Base-by-base conservation (phyloP, 2,888 invertebrate genomes). In the Uloborus plumipes region DNA sequence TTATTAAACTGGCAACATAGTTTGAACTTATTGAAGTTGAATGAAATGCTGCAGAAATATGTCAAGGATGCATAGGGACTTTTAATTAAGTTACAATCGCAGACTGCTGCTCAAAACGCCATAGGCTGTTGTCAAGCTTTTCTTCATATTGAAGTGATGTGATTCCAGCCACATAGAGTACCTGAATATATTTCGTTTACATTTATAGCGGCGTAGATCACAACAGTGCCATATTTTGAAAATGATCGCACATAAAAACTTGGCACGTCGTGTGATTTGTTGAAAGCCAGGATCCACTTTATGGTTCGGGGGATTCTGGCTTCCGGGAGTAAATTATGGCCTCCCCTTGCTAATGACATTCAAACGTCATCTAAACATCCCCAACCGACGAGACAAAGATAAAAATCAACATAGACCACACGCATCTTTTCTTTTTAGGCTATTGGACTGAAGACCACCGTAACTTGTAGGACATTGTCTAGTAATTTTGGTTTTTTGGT, bases 401-500 rank as follows among this genome's bases (percentile, higher is more conserved):
- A 81, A 81, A 78, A 81, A 75, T 75, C 81, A 69, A 71, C 75
- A 67, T 39, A 65, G 75, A 75, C 81, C 75, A 75, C 75, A 75
- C 75, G 51, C 70, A 58, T 15, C 22, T 22, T 31, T 78, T 70
- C 22, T 64, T 70, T 58, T 73, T 22, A 20, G 20, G 55, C 15
- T 18, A 55, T 55, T 20, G 20, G n/a, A 20, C 20, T 55, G n/a
- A 18, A 9, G 16, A 20, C 55, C 55, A 55, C 16, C 20, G 55
- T 15, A n/a, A 1, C 55, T 55, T 55, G 55, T 55, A 11, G 18
- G 55, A 39, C 39, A 39, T 39, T 39, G 7, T 11, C 39, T 39
- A 39, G 39, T 39, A 39, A 39, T 39, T 39, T 39, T 39, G 9
- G 39, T 39, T 39, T 39, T n/a, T 2, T 9, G 9, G 39, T 39